These are phyloP conservation scores for Strix occidentalis DNA, from an alignment of 2,797 vertebrate genomes.

Conservation along the genomic window DNA sequence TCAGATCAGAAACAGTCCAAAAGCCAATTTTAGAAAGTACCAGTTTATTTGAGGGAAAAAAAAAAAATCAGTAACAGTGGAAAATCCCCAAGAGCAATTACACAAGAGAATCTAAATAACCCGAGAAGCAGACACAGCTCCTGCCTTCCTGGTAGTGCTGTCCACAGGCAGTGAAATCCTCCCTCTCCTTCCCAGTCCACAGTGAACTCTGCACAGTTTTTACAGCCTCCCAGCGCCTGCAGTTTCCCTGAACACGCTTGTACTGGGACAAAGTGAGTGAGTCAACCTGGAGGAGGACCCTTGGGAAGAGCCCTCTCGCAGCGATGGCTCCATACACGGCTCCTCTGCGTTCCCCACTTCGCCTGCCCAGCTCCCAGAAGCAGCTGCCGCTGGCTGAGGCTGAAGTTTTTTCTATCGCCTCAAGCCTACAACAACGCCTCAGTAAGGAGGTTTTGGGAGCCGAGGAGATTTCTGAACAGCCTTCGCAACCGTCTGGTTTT, in stretches of 20 bases:
- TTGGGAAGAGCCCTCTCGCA: background rate
- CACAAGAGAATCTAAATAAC: conserved; percentile 41
- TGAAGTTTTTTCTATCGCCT: fast-evolving
- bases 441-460: background rate
- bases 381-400: background rate
- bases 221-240: background rate
- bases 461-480: background rate
- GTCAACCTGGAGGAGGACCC: background rate
- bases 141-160: background rate
- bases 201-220: background rate
- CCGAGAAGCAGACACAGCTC: background rate
- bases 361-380: fast-evolving
- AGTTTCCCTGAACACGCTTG: background rate
- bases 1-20: conserved; percentile 1
- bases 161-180: background rate
- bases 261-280: background rate
- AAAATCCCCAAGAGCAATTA: conserved; percentile 54
- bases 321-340: background rate
- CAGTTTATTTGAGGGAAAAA: conserved; percentile 72
- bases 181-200: background rate
- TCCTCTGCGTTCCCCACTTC: fast-evolving
- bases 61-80: conserved; percentile 67
- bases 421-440: background rate
- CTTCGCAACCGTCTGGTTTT: fast-evolving
- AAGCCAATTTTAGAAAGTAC: conserved; percentile 74